Evolutionary conservation across 2,797 vertebrate species (phyloP).

Genomic region (Eulemur coronatus): DNA sequence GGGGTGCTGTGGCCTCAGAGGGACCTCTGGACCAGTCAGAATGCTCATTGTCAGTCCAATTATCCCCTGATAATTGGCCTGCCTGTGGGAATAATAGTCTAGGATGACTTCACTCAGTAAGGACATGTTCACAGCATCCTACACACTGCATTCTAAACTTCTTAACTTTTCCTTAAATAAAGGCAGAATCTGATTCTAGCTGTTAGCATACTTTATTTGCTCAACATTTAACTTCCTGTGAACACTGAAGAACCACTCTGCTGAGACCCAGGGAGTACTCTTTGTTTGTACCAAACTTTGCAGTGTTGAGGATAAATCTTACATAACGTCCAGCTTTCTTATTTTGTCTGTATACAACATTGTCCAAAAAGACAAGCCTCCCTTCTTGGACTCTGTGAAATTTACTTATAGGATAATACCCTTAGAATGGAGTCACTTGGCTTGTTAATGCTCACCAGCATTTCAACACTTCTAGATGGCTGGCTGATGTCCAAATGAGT

Average conservation of each 20-base stretch:
- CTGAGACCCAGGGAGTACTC: not conserved
- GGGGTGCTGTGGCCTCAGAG: conserved; percentile 5
- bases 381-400: conserved; percentile 54
- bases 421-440: conserved; percentile 53
- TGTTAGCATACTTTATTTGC: conserved; percentile 53
- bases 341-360: conserved; percentile 54
- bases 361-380: conserved; percentile 14
- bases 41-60: conserved; percentile 72
- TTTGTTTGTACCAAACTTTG: conserved; percentile 39
- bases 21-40: conserved; percentile 45
- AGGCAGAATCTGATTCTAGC: conserved; percentile 40
- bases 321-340: conserved; percentile 19
- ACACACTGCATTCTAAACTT: conserved; percentile 63
- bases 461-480: conserved; percentile 63
- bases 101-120: conserved; percentile 44
- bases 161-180: conserved; percentile 64
- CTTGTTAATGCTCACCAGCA: conserved; percentile 66
- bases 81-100: conserved; percentile 65
- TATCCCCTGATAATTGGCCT: conserved; percentile 74
- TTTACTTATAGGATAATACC: conserved; percentile 60
- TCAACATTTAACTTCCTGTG: conserved; percentile 58
- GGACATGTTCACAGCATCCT: conserved; percentile 53
- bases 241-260: not conserved
- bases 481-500: conserved; percentile 75
- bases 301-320: conserved; percentile 42